Conservation (phyloP, 2,113 vertebrate species). For the Pimephales promelas region DNA sequence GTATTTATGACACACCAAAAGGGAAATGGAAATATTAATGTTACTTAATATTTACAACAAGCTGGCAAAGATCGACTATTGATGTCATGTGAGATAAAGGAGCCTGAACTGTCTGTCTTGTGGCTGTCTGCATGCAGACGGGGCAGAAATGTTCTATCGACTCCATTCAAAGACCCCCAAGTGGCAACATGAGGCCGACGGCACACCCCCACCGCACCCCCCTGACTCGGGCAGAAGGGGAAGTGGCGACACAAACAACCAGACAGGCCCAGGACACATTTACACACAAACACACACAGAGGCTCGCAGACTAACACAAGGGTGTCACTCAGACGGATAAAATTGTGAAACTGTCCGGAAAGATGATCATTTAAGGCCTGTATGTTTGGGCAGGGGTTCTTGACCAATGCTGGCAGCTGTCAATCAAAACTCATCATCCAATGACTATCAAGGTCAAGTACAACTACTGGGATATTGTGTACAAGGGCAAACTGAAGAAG, state of each 20-base stretch:
- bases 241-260: conserved; percentile 30
- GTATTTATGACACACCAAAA: conserved; percentile 30
- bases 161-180: conserved; percentile 44
- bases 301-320: conserved; percentile 10
- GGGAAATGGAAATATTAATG: background rate
- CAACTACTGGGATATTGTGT: conserved; percentile 46
- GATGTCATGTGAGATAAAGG: conserved; percentile 34
- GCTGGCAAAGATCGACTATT: conserved; percentile 2
- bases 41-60: conserved; percentile 32
- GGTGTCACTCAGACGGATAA: conserved; percentile 51
- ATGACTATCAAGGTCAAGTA: conserved; percentile 76
- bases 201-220: background rate
- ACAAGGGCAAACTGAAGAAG: background rate
- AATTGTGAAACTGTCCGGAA: conserved; percentile 59
- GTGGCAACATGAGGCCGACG: conserved; percentile 40
- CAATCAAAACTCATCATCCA: conserved; percentile 72
- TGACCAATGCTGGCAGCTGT: conserved; percentile 65
- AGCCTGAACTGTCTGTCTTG: background rate
- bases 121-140: conserved; percentile 38
- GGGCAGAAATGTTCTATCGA: conserved; percentile 41
- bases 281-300: conserved; percentile 20
- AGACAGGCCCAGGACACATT: conserved; percentile 36
- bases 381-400: conserved; percentile 54
- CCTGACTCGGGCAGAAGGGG: conserved; percentile 4
- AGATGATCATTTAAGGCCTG: conserved; percentile 61